Base-by-base conservation (phyloP, 2,888 invertebrate species). In the Megastigmus dorsalis region DNA sequence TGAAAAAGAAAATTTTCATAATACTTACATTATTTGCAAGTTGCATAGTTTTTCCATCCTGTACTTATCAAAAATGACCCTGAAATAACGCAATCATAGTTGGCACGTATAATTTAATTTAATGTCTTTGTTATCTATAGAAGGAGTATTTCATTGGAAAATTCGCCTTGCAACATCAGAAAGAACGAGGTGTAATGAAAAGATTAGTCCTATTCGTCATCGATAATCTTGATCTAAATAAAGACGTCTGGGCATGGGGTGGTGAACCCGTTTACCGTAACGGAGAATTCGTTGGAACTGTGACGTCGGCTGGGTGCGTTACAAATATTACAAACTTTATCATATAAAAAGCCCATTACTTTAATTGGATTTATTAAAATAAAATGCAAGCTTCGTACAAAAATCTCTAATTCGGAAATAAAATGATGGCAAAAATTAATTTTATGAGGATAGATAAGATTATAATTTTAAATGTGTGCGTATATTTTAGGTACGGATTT, bases 271-370 rank as follows among this genome's bases (percentile, higher is more conserved):
- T 93, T 72, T 93, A 91, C 82, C 88, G 93, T 78, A 92, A 93
- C 82, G 90, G 90, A 54, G 88, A 91, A 81, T 93, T 90, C 85
- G 92, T 92, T 10, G 93, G 93, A 15, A 90, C 90, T 7, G 91
- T 92, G 3, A 93, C 93, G 15, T 93, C 93, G 1, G 91, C 92
- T 52, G 92, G 92, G 88, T 93, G 92, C 85, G 93, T 93, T n/a
- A n/a, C n/a, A n/a, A n/a, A 38, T 28, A 57, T 28, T 50, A n/a
- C 7, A 65, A 28, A 43, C 45, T 54, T 45, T 45, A 65, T 13
- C 41, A 18, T 43, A n/a, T 43, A n/a, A n/a, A n/a, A n/a, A n/a
- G n/a, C n/a, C n/a, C n/a, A n/a, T n/a, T n/a, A n/a, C n/a, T n/a
- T n/a, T n/a, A n/a, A n/a, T n/a, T n/a, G n/a, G n/a, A n/a, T n/a